Base-by-base conservation (phyloP, 2,888 invertebrate species). In the Noctua janthina region DNA sequence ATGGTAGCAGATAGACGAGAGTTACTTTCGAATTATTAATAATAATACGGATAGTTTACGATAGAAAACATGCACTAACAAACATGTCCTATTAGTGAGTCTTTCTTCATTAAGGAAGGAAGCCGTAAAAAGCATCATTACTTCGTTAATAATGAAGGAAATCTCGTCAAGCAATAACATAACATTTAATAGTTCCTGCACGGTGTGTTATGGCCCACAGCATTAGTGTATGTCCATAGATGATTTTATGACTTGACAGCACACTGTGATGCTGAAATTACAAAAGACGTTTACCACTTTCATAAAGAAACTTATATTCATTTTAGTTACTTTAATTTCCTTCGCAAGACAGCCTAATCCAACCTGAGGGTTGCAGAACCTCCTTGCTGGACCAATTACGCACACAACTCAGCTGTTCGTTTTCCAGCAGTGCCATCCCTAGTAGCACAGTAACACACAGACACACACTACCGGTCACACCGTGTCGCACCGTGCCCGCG, bases 361-460 rank as follows among this genome's bases (percentile, higher is more conserved):
- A 69, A 72, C 62, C 54, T 20, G 46, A 35, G 82, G 86, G 74
- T 73, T 86, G 62, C 68, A 81, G 82, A 82, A 73, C 54, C 82
- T 81, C 67, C 39, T 62, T 46, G 59, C 84, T 70, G 56, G 56
- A 81, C 46, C 51, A 62, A 74, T 82, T 82, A 81, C 51, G 64
- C 5, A 62, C 72, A 72, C 15, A 56, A 54, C 11, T 75, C 56
- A 39, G 15, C 54, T 4, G 2, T 35, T 6, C 11, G 79, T 79
- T 76, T 85, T 87, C 85, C 80, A 84, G 29, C 74, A 46, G 72
- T 13, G 29, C 23, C 73, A 77, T 11, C 88, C 88, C 72, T 78
- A 78, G 43, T 78, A 76, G 56, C 82, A 77, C 69, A 76, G 64
- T 88, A 75, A 86, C 88, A 85, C 64, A 88, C 67, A 88, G 35